These are phyloP conservation scores for Hypsibius dujardini DNA, from an alignment of 1,140 invertebrate species.

Conservation along the genomic window DNA sequence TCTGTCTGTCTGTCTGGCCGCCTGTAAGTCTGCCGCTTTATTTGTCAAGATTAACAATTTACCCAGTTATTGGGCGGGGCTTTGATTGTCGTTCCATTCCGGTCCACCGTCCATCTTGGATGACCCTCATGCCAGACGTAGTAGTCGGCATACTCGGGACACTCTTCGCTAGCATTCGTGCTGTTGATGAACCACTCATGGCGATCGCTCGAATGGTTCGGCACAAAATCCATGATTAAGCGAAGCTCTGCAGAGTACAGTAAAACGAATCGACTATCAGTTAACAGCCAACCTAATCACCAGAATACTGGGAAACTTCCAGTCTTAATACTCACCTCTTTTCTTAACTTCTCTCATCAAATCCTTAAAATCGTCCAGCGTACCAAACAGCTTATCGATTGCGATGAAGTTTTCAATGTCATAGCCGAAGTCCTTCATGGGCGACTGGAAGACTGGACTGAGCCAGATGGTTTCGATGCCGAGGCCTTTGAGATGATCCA, in stretches of 20 bases:
- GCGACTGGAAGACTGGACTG: conserved; percentile 49
- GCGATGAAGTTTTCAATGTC: conserved; percentile 50
- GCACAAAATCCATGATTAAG: conserved; percentile 64
- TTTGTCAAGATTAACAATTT: conserved; percentile 24
- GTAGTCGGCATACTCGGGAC: conserved; percentile 21
- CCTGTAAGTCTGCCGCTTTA: not conserved
- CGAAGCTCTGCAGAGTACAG: conserved; percentile 43
- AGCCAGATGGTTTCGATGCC: conserved; percentile 51
- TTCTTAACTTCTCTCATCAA: conserved; percentile 35
- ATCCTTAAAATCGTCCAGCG: conserved; percentile 48
- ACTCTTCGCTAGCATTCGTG: conserved; percentile 32
- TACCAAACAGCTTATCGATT: conserved; percentile 52
- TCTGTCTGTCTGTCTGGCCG: not conserved
- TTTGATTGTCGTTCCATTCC: conserved; percentile 18
- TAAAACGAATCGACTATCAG: conserved; percentile 18
- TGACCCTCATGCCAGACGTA: conserved; percentile 52
- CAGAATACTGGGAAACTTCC: conserved; percentile 21
- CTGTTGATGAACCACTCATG: conserved; percentile 60
- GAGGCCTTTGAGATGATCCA: conserved; percentile 45
- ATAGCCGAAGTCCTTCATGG: conserved; percentile 48
- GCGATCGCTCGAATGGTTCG: conserved; percentile 61
- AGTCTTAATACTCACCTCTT: conserved; percentile 26
- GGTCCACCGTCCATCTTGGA: conserved; percentile 28
- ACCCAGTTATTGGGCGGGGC: conserved; percentile 60
- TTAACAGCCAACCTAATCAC: conserved; percentile 18